phyloP scores from a whole-genome alignment of 1,140 invertebrate genomes.

The Neodiprion pinetum region DNA sequence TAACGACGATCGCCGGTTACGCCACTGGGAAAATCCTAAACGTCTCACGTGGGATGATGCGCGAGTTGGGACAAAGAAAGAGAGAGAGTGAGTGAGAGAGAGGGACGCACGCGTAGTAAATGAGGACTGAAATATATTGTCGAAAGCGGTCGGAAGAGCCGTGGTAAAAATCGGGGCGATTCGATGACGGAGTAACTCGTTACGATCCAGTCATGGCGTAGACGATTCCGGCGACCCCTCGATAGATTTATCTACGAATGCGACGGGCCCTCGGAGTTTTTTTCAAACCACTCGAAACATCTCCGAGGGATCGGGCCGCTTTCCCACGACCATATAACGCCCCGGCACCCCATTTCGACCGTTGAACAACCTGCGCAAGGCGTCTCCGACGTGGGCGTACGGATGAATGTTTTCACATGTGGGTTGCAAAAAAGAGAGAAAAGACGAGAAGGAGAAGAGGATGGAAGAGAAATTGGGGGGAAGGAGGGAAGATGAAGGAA shows the following conservation, averaged over 20 bases:
- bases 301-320: conserved; percentile 27
- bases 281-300: conserved; percentile 2
- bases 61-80: conserved; percentile 5
- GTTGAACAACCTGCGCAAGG: conserved; percentile 34
- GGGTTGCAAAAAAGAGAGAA: conserved; percentile 40
- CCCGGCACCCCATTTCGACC: conserved; percentile 26
- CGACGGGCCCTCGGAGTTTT: not conserved
- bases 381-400: conserved; percentile 21
- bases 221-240: not conserved
- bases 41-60: conserved; percentile 35
- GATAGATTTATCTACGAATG: not conserved
- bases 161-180: too few species aligned
- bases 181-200: too few species aligned
- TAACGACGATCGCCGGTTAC: conserved; percentile 21
- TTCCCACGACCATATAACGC: conserved; percentile 44
- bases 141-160: not conserved
- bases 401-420: conserved; percentile 47
- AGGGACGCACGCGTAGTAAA: not conserved
- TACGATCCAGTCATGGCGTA: too few species aligned
- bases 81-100: too few species aligned
- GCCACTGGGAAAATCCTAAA: conserved; percentile 32
- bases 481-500: too few species aligned
- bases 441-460: conserved; percentile 12
- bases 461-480: not conserved
- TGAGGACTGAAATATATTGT: not conserved